Evolutionary conservation across 2,113 vertebrate species (phyloP), one percentile per base, ranked within the genome.

Genomic region (Nothocercus nigrocapillus): DNA sequence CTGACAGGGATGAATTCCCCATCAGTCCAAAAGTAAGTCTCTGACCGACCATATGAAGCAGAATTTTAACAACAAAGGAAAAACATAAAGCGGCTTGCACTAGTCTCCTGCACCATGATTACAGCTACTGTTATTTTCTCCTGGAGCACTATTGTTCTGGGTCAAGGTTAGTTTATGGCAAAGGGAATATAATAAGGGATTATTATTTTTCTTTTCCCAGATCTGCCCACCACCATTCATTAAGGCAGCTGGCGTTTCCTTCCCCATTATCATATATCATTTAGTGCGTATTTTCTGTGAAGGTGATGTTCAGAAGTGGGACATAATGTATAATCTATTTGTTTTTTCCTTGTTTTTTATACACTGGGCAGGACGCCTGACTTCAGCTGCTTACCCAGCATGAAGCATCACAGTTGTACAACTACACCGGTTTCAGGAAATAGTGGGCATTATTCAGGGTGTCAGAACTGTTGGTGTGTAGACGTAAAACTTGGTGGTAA

Each of bases 151-250:
- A 38, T 51, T 96, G 94, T 92, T 91, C 83, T 62, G 56, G 90
- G 93, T 96, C 93, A 92, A 25, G 88, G 93, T 88, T 58, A 70
- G 86, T 95, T 96, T 93, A 63, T 94, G 92, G 85, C 88, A 82
- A 78, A 92, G 62, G 83, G 88, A 91, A 68, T 53, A 74, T 62
- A 92, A 91, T 36, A 70, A 89, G 83, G 76, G 80, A 75, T 96
- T 92, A 90, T 51, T 90, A 74, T 44, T 77, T 89, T 88, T 94
- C 84, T 90, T 96, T 95, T 96, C 94, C 97, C 92, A 95, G 86
- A 67, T 91, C 63, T 21, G 66, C 83, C 89, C 68, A 63, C 82
- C 92, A 77, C 90, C 7, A 5, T 89, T 89, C 88, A 92, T 95
- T 97, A 72, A 61, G 92, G 84, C 75, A 24, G 68, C 69, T 97